These are phyloP conservation scores for Fragum fragum DNA, from an alignment of 2,888 invertebrate species.

Conservation along the genomic window DNA sequence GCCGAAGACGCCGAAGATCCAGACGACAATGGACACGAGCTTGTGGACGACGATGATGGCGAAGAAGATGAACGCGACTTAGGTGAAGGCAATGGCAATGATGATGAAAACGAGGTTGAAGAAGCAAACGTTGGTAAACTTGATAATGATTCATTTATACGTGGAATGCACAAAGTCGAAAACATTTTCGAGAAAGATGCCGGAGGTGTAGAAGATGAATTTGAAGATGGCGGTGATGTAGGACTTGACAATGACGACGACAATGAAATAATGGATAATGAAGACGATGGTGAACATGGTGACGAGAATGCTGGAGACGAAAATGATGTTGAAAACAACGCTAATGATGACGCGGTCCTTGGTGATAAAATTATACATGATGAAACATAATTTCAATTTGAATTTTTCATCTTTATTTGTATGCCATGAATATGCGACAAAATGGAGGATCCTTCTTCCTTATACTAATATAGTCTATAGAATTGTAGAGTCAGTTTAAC, in stretches of 20 bases:
- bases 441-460: too few relatives aligned
- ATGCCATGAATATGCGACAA: too few relatives aligned
- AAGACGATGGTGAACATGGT: not conserved
- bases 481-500: too few relatives aligned
- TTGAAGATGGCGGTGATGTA: not conserved
- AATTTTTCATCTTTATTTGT: too few relatives aligned
- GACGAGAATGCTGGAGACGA: constrained; percentile 6
- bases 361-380: constrained; percentile 1
- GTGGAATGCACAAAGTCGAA: too few relatives aligned
- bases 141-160: too few relatives aligned
- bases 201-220: not conserved
- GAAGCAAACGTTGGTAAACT: not conserved
- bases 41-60: not conserved
- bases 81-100: not conserved
- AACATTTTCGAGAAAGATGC: too few relatives aligned
- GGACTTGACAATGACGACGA: not conserved
- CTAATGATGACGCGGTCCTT: not conserved
- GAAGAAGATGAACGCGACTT: not conserved
- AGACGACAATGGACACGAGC: not conserved
- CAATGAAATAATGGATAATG: not conserved
- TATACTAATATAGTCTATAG: too few relatives aligned
- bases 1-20: not conserved
- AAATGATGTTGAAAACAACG: not conserved
- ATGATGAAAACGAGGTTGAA: not conserved
- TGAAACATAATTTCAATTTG: not conserved